Evolutionary conservation across 2,797 vertebrate genomes (phyloP), one percentile per base, ranked within the genome.

Genomic region (Lagodon rhomboides): DNA sequence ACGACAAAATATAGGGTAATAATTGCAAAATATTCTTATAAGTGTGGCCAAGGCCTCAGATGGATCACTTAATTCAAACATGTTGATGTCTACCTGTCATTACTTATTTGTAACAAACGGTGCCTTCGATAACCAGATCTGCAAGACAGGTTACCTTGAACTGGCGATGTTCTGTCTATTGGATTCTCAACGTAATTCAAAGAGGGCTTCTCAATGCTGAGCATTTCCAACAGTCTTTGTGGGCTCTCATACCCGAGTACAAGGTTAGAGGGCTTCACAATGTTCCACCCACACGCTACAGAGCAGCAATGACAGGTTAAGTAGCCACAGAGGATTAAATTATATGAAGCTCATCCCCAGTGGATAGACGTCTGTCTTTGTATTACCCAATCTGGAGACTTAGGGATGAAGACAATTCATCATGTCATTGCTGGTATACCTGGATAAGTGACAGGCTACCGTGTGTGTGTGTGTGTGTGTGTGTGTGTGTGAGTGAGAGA

Each of bases 261-360:
- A 78, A 72, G 78, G 83, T 86, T 73, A 73, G 65, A 79, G 18
- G 70, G 56, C 68, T 75, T 83, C 64, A 71, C 75, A 65, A 23
- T 82, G 62, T 80, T 84, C 81, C 79, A 62, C 84, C 68, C 67
- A 83, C 82, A 68, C 34, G 27, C 64, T 66, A 67, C 66, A 79
- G 46, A 76, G 75, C 72, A 85, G 69, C 84, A 78, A n/a, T 82
- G 85, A 89, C 85, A 87, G 80, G 86, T 88, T 91, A 89, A 91
- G 80, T 77, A 84, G 84, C 80, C 86, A 85, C 75, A 77, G 77
- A 84, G 87, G 88, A 88, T 87, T 80, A 64, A 74, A 87, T 90
- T 82, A 87, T 78, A 77, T 80, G 79, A 77, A 83, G 82, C 82
- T 82, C 84, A 74, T 90, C 72, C 81, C 83, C 46, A 10, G 63